Base-by-base conservation (phyloP, 2,797 vertebrate genomes). In the Megaceryle alcyon region DNA sequence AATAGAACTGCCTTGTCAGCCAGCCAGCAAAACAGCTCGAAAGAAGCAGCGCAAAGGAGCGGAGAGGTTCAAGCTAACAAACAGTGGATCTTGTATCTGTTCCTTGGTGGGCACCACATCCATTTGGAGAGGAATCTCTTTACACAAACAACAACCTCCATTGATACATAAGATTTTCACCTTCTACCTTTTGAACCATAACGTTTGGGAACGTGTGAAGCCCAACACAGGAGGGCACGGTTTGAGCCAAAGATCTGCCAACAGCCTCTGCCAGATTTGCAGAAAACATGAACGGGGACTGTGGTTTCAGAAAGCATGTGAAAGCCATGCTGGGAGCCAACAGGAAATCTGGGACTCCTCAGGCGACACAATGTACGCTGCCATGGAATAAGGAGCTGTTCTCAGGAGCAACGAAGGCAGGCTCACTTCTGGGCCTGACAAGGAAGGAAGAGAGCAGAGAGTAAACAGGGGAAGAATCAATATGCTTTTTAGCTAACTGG, bases 241-340 rank as follows among this genome's bases (percentile, higher is more conserved):
- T 41, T 85, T 69, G 80, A 97, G 94, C 92, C 94, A 95, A 91
- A 87, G 71, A 94, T 93, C 90, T 96, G 95, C 96, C 95, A 97
- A 81, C 49, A 0, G 89, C 77, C 78, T 31, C 53, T 96, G 93
- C 89, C 95, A 96, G 83, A 76, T 93, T 33, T 85, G 68, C 48
- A 85, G 82, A 90, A 61, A 91, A 85, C 2, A 13, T 60, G 56
- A 63, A 35, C n/a, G 0, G 72, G 60, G 82, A 63, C 44, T 76
- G 70, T 60, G 66, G 79, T 79, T 90, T 96, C 5, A 3, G 68
- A 77, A 94, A 94, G 71, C 86, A 63, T 65, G 86, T 75, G 88
- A 85, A 86, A 88, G 70, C 22, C 39, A 44, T 14, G 1, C 68
- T 57, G 64, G 84, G 89, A 79, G 83, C 91, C 88, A 96, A 91